Evolutionary conservation across 2,888 invertebrate genomes (phyloP).

Genomic region (Parnassius glacialis): DNA sequence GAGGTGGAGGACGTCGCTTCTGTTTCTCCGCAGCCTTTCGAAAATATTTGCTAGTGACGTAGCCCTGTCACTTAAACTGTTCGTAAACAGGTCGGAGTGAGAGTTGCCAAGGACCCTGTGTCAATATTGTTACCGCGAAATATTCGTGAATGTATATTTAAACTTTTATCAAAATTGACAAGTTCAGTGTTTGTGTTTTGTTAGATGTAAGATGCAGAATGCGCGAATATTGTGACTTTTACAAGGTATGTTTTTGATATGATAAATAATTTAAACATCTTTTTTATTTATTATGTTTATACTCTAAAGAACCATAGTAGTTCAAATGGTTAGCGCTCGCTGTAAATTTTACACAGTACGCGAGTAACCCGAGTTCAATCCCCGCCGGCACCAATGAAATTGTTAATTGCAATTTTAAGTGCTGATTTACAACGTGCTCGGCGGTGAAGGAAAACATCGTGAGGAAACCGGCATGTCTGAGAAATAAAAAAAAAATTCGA

Average conservation of each 20-base stretch:
- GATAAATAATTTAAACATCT: not conserved
- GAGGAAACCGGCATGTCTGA: too few relatives aligned
- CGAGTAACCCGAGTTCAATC: too few relatives aligned
- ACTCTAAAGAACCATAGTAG: too few relatives aligned
- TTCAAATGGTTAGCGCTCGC: too few relatives aligned
- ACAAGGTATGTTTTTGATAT: slow-evolving; percentile 13
- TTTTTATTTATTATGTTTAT: not conserved
- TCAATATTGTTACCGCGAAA: slow-evolving; percentile 6
- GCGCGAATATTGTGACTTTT: not conserved
- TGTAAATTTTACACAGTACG: too few relatives aligned
- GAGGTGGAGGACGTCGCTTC: slow-evolving; percentile 43
- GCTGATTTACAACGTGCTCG: too few relatives aligned
- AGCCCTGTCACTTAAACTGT: slow-evolving; percentile 1
- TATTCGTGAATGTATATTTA: not conserved
- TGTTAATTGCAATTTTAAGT: too few relatives aligned
- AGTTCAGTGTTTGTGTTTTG: slow-evolving; percentile 15
- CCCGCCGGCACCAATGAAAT: too few relatives aligned
- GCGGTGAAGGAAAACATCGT: too few relatives aligned
- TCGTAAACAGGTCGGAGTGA: slow-evolving; percentile 19
- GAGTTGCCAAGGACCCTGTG: slow-evolving; percentile 16
- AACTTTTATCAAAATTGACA: not conserved
- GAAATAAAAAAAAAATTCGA: too few relatives aligned
- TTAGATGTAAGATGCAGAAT: slow-evolving; percentile 1
- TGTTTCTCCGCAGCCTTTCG: slow-evolving; percentile 30
- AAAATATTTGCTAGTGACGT: slow-evolving; percentile 20